A percentile compares a stretch with the other conserved stretches of the same genome.
These are phyloP conservation scores for Meta bourneti DNA, from an alignment of 2,888 invertebrate species.

Conservation along the genomic window DNA sequence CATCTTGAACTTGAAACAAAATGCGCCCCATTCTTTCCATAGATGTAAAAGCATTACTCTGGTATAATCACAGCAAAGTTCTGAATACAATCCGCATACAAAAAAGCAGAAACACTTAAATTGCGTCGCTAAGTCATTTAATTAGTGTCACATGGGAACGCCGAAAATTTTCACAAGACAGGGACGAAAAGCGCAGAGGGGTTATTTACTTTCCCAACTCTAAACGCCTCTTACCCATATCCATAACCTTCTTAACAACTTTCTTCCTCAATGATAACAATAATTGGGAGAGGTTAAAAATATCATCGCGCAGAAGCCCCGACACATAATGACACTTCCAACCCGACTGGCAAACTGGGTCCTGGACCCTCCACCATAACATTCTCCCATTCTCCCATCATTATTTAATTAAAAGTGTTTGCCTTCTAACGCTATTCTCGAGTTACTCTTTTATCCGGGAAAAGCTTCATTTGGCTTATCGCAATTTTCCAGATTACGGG, in stretches of 20 bases:
- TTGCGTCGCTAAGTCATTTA: background rate
- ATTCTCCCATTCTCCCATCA: constrained; percentile 25
- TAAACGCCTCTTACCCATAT: background rate
- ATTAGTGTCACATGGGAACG: background rate
- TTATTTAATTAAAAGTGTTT: constrained; percentile 73
- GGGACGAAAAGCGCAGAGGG: background rate
- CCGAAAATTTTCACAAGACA: background rate
- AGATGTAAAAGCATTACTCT: too few relatives aligned
- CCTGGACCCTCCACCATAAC: background rate
- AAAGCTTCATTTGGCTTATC: constrained; percentile 73
- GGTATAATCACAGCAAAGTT: too few relatives aligned
- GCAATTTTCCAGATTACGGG: constrained; percentile 72
- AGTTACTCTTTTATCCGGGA: constrained; percentile 63
- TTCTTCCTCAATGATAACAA: constrained; percentile 45
- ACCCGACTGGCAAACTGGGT: constrained; percentile 6
- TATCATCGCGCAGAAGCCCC: background rate
- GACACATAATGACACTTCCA: constrained; percentile 27
- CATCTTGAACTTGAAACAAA: too few relatives aligned
- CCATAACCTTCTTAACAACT: constrained; percentile 5
- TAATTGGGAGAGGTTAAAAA: constrained; percentile 35
- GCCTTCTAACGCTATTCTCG: constrained; percentile 44
- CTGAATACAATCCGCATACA: too few relatives aligned
- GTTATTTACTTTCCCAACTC: background rate
- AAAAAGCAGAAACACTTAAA: too few relatives aligned
- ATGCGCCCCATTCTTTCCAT: too few relatives aligned